Conservation (phyloP, 64 coral and sea anemone species). For the Astreopora myriophthalma region DNA sequence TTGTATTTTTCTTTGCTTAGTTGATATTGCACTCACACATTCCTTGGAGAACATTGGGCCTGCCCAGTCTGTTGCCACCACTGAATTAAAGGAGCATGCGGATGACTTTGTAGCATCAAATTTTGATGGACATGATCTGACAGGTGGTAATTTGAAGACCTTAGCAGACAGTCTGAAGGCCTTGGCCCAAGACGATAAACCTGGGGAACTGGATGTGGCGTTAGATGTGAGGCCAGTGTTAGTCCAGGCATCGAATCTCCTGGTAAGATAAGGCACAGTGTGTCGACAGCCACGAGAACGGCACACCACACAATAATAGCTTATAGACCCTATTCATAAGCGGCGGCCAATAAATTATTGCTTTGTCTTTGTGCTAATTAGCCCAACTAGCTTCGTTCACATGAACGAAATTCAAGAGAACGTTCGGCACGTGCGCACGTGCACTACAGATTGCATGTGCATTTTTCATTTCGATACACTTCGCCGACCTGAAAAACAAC, state of each 20-base stretch:
- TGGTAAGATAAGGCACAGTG: conserved; percentile 32
- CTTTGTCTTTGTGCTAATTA: too few species aligned
- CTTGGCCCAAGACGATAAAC: conserved; percentile 52
- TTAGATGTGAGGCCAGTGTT: conserved; percentile 80
- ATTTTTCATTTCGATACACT: too few species aligned
- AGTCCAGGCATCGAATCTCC: conserved; percentile 80
- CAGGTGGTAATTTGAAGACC: conserved; percentile 85
- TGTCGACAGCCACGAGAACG: neutral
- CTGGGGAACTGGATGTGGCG: conserved; percentile 72
- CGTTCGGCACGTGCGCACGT: too few species aligned
- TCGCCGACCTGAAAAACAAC: too few species aligned
- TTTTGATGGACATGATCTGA: conserved; percentile 81
- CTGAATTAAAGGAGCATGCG: conserved; percentile 52
- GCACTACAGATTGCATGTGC: too few species aligned
- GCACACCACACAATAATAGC: neutral
- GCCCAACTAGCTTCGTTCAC: too few species aligned
- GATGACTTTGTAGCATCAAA: conserved; percentile 64
- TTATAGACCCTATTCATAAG: too few species aligned
- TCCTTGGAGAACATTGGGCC: conserved; percentile 70
- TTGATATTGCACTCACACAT: conserved; percentile 49
- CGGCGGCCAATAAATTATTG: too few species aligned
- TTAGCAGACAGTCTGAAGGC: conserved; percentile 70
- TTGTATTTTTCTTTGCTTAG: neutral
- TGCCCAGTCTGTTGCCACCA: conserved; percentile 61
- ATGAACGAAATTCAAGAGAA: too few species aligned